Evolutionary conservation across 2,113 vertebrate species (phyloP).

Genomic region (Pluvialis apricaria): DNA sequence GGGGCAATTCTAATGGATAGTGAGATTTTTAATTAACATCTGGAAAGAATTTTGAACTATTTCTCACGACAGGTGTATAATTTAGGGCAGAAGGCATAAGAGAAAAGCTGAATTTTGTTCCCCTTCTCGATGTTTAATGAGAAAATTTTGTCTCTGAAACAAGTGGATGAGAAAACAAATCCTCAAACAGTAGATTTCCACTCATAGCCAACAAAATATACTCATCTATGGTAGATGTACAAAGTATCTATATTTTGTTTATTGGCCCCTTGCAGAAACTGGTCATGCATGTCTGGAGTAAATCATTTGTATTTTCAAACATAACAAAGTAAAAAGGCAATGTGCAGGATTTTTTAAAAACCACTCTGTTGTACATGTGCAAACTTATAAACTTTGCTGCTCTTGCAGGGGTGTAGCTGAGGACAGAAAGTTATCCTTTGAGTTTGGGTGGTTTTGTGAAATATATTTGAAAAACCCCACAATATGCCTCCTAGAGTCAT

Average conservation of each 20-base stretch:
- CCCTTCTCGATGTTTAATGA: background rate
- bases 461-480: background rate
- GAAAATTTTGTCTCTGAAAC: background rate
- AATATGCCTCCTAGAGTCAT: constrained; percentile 1
- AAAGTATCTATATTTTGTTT: background rate
- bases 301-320: background rate
- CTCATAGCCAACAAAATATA: background rate
- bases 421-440: constrained; percentile 25
- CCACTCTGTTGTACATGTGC: background rate
- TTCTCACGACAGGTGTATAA: background rate
- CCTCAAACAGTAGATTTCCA: background rate
- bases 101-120: constrained; percentile 5
- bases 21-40: constrained; percentile 3
- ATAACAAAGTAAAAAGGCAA: background rate
- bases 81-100: background rate
- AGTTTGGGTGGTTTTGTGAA: constrained; percentile 44
- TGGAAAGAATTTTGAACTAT: background rate
- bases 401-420: constrained; percentile 15
- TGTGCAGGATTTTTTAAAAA: background rate
- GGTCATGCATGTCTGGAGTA: background rate
- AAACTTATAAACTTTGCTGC: background rate
- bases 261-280: background rate
- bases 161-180: background rate
- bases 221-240: background rate
- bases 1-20: background rate